Conservation (phyloP, 2,888 invertebrate genomes). For the Zeuzera pyrina region DNA sequence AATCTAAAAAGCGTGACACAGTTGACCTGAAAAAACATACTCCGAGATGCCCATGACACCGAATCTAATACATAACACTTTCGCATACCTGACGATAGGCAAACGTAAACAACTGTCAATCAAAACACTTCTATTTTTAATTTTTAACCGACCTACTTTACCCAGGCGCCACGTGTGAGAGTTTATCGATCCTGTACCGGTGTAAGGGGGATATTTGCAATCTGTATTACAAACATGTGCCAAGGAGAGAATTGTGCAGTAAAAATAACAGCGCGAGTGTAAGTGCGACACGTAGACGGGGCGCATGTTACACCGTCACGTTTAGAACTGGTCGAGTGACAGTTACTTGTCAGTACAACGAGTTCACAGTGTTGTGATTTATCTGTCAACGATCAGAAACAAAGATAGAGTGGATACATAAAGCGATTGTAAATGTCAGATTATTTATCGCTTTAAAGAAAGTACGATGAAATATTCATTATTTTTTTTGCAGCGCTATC, state of each 20-base stretch:
- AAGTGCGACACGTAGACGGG: slow-evolving; percentile 20
- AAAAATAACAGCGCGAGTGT: slow-evolving; percentile 31
- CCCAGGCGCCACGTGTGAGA: slow-evolving; percentile 10
- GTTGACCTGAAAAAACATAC: too few species aligned
- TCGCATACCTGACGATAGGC: slow-evolving; percentile 3
- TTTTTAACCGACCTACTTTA: slow-evolving; percentile 19
- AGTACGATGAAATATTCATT: too few species aligned
- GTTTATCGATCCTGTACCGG: slow-evolving; percentile 23
- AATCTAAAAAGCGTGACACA: too few species aligned
- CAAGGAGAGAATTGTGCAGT: slow-evolving; percentile 31
- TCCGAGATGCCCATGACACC: slow-evolving; percentile 14
- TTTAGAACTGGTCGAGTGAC: too few species aligned
- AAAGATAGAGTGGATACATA: too few species aligned
- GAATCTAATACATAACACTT: slow-evolving; percentile 8
- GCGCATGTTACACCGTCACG: slow-evolving; percentile 18
- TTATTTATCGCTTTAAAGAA: too few species aligned
- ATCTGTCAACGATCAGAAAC: too few species aligned
- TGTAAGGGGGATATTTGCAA: slow-evolving; percentile 23
- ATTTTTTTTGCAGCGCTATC: too few species aligned
- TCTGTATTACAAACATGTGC: slow-evolving; percentile 32
- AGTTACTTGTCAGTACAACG: too few species aligned
- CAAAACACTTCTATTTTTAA: slow-evolving; percentile 16
- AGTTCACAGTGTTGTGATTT: too few species aligned
- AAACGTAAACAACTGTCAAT: slow-evolving; percentile 21
- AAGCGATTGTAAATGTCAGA: too few species aligned